These are phyloP conservation scores for Oreochromis grahami DNA, from an alignment of 2,797 vertebrate species.

Conservation along the genomic window DNA sequence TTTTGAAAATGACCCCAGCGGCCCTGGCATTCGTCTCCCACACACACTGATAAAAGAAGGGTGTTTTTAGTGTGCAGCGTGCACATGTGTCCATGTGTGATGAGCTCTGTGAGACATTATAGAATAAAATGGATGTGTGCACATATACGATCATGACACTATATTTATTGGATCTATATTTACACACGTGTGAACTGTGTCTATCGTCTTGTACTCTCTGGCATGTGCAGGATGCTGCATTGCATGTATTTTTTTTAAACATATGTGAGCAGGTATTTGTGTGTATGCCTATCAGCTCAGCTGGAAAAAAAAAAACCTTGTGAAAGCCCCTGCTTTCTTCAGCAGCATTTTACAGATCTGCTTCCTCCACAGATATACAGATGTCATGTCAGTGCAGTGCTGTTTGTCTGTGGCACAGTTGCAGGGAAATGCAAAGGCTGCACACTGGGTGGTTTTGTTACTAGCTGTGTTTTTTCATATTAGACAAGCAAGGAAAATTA, in stretches of 20 bases:
- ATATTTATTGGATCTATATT: neutral
- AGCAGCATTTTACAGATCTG: constrained; percentile 59
- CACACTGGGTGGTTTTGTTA: neutral
- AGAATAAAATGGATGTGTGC: neutral
- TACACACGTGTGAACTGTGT: neutral
- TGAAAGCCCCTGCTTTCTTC: constrained; percentile 12
- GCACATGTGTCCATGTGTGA: neutral
- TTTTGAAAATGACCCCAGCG: constrained; percentile 17
- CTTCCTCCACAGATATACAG: neutral
- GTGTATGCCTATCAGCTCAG: neutral
- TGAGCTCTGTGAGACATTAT: neutral
- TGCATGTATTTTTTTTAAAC: neutral
- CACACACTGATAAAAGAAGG: neutral
- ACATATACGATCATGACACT: neutral
- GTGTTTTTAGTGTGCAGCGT: neutral
- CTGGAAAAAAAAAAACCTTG: constrained; percentile 16
- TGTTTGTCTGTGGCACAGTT: neutral
- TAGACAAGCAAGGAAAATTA: neutral
- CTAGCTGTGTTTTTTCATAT: neutral
- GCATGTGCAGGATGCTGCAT: neutral
- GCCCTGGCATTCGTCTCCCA: constrained; percentile 10
- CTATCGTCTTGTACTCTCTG: neutral
- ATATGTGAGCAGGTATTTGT: neutral
- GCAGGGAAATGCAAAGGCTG: constrained; percentile 5
- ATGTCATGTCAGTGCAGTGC: neutral